These are phyloP conservation scores for Furnarius figulus DNA, from an alignment of 2,113 vertebrate genomes.

Conservation along the genomic window DNA sequence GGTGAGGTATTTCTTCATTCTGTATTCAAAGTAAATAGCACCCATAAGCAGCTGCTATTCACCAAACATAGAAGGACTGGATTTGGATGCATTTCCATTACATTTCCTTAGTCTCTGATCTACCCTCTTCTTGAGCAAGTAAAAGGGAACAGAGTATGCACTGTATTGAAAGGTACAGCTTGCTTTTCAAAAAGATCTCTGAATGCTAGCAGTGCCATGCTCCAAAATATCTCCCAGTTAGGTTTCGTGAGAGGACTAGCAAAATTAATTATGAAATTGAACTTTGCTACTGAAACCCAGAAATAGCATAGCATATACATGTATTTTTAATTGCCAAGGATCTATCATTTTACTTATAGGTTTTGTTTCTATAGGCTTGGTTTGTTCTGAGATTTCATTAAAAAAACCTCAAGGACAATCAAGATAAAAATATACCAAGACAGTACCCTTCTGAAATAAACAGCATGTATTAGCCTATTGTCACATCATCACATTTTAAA, in stretches of 20 bases:
- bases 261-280: neutral
- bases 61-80: constrained; percentile 1
- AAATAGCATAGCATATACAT: neutral
- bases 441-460: neutral
- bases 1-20: neutral
- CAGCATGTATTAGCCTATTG: neutral
- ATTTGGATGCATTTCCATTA: constrained; percentile 23
- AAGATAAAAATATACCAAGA: neutral
- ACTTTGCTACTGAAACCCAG: neutral
- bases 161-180: neutral
- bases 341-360: neutral
- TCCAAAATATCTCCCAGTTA: neutral
- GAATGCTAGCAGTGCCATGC: neutral
- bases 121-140: neutral
- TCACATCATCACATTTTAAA: neutral
- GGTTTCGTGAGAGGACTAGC: neutral
- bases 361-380: neutral
- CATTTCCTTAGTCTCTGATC: constrained; percentile 23
- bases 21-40: constrained; percentile 42
- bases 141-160: neutral
- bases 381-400: neutral
- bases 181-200: neutral
- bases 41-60: constrained; percentile 25
- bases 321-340: neutral
- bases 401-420: neutral